These are phyloP conservation scores for Babylonia areolata DNA, from an alignment of 1,140 invertebrate species.

Conservation along the genomic window DNA sequence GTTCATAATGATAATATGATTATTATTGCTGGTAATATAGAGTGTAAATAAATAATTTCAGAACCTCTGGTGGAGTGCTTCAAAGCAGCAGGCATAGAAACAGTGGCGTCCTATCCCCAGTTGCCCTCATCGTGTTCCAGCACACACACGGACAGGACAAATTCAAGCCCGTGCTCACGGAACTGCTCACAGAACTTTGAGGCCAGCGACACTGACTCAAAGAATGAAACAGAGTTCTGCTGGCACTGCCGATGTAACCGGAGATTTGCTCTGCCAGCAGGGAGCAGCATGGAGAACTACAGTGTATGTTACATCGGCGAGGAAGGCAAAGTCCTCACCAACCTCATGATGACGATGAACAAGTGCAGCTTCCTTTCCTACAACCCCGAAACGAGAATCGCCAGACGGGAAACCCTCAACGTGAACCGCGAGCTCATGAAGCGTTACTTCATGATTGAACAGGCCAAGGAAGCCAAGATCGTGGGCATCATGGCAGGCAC, in stretches of 20 bases:
- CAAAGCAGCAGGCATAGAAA: background rate
- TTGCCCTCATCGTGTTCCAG: background rate
- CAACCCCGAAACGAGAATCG: slow-evolving; percentile 63
- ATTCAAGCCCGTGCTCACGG: background rate
- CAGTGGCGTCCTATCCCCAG: background rate
- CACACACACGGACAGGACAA: background rate
- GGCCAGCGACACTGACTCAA: background rate
- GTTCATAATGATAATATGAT: no score
- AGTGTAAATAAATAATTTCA: background rate
- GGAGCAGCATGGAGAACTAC: slow-evolving; percentile 72
- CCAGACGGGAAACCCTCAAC: slow-evolving; percentile 65
- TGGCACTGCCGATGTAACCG: slow-evolving; percentile 53
- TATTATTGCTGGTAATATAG: no score
- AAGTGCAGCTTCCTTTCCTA: slow-evolving; percentile 75
- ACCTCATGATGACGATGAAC: slow-evolving; percentile 78
- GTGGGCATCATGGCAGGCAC: slow-evolving; percentile 94
- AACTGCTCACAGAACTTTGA: background rate
- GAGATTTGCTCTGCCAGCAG: slow-evolving; percentile 53
- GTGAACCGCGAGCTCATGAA: slow-evolving; percentile 81
- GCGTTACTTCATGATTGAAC: slow-evolving; percentile 89
- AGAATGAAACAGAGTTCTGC: background rate
- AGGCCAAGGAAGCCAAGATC: slow-evolving; percentile 89
- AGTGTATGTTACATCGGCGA: slow-evolving; percentile 80
- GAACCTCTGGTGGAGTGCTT: slow-evolving; percentile 5
- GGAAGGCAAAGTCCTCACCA: slow-evolving; percentile 76